Base-by-base conservation (phyloP, 2,113 vertebrate species). In the Oryzias celebensis region DNA sequence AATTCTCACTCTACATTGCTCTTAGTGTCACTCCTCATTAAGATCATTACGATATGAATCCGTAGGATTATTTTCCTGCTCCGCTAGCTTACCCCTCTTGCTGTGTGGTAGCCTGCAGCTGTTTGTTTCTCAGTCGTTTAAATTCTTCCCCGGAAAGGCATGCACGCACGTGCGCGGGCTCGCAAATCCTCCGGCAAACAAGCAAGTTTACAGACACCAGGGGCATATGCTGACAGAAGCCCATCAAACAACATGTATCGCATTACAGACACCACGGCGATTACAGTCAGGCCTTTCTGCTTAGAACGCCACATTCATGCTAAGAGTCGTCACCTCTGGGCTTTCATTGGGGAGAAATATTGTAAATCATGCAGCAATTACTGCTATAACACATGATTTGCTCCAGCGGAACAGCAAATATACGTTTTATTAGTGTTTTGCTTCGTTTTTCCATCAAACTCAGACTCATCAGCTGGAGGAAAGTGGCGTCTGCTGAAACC, bases 41-140 rank as follows among this genome's bases (percentile, higher is more conserved):
- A 41, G 52, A 57, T 54, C 58, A 79, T 75, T 64, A 61, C 61
- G 73, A 81, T 72, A 72, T 51, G 69, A 78, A 66, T 73, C 76
- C 81, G 81, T 77, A 70, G 69, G 69, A 65, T 71, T 74, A 58
- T 60, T 56, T 63, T 71, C 67, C 63, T 64, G 54, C 65, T 69
- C 61, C 65, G 28, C 52, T 62, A 4, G 41, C 48, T 69, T 62
- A 31, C 58, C 20, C 24, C 16, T 54, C 66, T 23, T 16, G 58
- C 66, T 77, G 64, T 4, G 62, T 43, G 5, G 52, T 56, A 48
- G 78, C 80, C 79, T 18, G 47, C 73, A 68, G 75, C 80, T 73
- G 53, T 71, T 73, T 53, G 57, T 65, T 45, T 72, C 62, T 67
- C 49, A 52, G 51, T 58, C 47, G 46, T 56, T 52, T 61, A 74